Conservation (phyloP, 2,888 invertebrate genomes). For the Nomada ferruginata region DNA sequence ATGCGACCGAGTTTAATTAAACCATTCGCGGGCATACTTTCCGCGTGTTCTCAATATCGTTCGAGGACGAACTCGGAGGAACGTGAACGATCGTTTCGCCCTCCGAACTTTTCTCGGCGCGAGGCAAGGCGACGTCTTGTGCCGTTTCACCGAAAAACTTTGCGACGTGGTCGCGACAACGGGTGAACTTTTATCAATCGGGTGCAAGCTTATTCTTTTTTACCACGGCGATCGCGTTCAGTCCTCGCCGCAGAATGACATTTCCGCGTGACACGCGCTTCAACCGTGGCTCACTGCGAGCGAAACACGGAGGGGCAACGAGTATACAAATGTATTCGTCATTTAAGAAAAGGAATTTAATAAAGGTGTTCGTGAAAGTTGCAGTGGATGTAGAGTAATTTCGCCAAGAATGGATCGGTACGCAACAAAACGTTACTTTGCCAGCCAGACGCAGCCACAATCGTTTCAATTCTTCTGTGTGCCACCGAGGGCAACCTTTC, state of each 20-base stretch:
- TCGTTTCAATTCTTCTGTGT: too few species aligned
- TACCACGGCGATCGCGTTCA: too few species aligned
- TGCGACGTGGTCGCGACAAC: neutral
- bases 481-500: too few species aligned
- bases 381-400: constrained; percentile 3
- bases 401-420: neutral
- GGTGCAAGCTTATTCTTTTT: too few species aligned
- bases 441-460: too few species aligned
- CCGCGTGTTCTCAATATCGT: neutral
- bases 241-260: too few species aligned
- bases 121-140: neutral
- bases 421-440: too few species aligned
- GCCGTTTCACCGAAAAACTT: neutral
- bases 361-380: constrained; percentile 48
- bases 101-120: too few species aligned
- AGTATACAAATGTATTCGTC: constrained; percentile 27
- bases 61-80: neutral
- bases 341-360: constrained; percentile 38
- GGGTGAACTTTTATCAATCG: too few species aligned
- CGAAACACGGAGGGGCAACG: neutral
- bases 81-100: constrained; percentile 14
- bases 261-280: too few species aligned
- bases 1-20: constrained; percentile 18
- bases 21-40: constrained; percentile 37
- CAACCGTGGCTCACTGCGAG: neutral